phyloP scores from a whole-genome alignment of 2,888 invertebrate genomes.

The Heliconius hortense region DNA sequence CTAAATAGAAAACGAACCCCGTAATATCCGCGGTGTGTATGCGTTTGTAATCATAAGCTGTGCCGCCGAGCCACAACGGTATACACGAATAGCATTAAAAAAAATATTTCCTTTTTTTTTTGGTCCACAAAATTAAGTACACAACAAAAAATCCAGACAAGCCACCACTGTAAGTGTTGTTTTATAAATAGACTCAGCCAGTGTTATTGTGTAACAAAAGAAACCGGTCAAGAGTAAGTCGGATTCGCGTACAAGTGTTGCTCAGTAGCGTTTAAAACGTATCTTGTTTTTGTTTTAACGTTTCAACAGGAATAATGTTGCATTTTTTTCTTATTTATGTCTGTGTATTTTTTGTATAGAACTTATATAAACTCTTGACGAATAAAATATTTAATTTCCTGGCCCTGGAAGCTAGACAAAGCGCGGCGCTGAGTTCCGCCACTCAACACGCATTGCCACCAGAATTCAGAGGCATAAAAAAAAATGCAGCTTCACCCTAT shows the following conservation, averaged over 20 bases:
- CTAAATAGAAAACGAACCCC: neutral
- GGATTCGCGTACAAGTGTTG: conserved; percentile 30
- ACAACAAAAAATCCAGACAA: neutral
- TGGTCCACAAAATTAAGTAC: conserved; percentile 3
- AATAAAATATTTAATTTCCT: too few species aligned
- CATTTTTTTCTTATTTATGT: neutral
- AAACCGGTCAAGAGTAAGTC: conserved; percentile 36
- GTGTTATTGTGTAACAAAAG: conserved; percentile 33
- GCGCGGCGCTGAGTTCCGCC: too few species aligned
- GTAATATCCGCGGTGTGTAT: too few species aligned
- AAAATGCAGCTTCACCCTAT: too few species aligned
- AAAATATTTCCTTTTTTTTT: neutral
- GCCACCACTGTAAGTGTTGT: conserved; percentile 28
- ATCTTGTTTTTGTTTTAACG: conserved; percentile 9
- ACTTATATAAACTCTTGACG: too few species aligned
- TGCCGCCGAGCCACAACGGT: too few species aligned
- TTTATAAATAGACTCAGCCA: conserved; percentile 35
- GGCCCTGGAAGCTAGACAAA: too few species aligned
- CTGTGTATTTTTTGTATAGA: neutral
- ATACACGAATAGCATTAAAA: neutral
- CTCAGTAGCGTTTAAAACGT: conserved; percentile 28
- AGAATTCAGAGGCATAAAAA: neutral
- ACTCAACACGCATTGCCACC: too few species aligned
- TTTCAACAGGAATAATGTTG: neutral
- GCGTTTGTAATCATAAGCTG: too few species aligned